Conservation (phyloP, 2,888 invertebrate genomes). For the Machimus atricapillus region DNA sequence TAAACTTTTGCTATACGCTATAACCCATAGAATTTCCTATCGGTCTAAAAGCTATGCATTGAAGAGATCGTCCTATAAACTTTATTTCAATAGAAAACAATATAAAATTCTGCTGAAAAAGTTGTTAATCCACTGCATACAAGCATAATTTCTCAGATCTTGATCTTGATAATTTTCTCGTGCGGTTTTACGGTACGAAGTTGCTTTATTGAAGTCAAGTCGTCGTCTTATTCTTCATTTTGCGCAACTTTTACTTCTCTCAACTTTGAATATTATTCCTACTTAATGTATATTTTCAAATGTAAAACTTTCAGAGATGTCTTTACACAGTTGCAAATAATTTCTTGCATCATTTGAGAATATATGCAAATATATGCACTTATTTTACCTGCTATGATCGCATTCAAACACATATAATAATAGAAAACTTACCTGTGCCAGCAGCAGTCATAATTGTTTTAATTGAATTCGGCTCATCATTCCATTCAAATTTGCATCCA, state of each 20-base stretch:
- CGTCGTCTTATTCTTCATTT: background rate
- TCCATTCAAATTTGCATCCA: conserved; percentile 39
- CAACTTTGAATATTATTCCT: background rate
- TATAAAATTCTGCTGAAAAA: background rate
- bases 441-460: background rate
- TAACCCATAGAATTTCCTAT: background rate
- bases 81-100: background rate
- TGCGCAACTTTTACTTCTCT: background rate
- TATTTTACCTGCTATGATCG: background rate
- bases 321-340: background rate
- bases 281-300: background rate
- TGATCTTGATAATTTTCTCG: background rate
- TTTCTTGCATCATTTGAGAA: background rate
- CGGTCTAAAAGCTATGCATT: background rate
- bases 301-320: background rate
- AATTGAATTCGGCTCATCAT: conserved; percentile 50
- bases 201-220: background rate
- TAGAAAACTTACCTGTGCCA: conserved; percentile 17
- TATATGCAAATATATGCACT: background rate
- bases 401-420: background rate
- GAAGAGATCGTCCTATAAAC: background rate
- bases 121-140: background rate
- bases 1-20: background rate
- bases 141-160: background rate
- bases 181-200: background rate